phyloP scores from a whole-genome alignment of 2,797 vertebrate species.

The Mionectes olivaceus region DNA sequence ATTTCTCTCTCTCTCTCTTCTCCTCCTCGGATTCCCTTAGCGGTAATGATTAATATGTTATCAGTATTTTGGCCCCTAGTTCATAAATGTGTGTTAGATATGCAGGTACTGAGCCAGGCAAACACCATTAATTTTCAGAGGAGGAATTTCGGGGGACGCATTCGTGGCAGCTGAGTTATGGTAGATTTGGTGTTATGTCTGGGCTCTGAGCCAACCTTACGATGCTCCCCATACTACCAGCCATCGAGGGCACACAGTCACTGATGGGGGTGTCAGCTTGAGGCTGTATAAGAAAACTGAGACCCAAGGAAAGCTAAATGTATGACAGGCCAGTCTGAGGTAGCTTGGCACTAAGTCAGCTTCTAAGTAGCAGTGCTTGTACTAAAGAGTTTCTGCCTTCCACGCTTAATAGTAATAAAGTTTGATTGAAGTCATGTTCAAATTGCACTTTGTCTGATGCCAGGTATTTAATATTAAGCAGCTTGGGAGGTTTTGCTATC shows the following conservation, averaged over 20 bases:
- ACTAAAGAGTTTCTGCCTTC: slow-evolving; percentile 43
- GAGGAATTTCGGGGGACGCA: neutral
- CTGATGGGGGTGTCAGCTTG: neutral
- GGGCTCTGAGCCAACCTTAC: neutral
- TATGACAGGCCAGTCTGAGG: neutral
- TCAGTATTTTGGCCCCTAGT: neutral
- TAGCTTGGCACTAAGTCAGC: slow-evolving; percentile 38
- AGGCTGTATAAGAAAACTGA: slow-evolving; percentile 3
- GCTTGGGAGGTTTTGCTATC: slow-evolving; percentile 28
- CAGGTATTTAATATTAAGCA: slow-evolving; percentile 61
- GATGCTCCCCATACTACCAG: neutral
- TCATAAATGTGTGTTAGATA: neutral
- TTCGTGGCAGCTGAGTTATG: neutral
- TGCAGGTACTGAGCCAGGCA: neutral
- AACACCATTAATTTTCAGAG: slow-evolving; percentile 18
- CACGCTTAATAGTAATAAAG: slow-evolving; percentile 21
- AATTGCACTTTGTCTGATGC: slow-evolving; percentile 30
- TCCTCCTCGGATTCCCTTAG: neutral
- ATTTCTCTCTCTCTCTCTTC: neutral
- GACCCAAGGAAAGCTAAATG: neutral
- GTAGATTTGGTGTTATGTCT: neutral
- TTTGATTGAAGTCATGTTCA: slow-evolving; percentile 51
- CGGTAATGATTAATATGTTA: neutral
- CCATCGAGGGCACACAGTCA: neutral
- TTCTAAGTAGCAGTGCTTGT: slow-evolving; percentile 1